Percentiles rank a stretch among this genome's conserved stretches.
Evolutionary conservation across 2,888 invertebrate species (phyloP).

Genomic region (Perizoma affinitatum): DNA sequence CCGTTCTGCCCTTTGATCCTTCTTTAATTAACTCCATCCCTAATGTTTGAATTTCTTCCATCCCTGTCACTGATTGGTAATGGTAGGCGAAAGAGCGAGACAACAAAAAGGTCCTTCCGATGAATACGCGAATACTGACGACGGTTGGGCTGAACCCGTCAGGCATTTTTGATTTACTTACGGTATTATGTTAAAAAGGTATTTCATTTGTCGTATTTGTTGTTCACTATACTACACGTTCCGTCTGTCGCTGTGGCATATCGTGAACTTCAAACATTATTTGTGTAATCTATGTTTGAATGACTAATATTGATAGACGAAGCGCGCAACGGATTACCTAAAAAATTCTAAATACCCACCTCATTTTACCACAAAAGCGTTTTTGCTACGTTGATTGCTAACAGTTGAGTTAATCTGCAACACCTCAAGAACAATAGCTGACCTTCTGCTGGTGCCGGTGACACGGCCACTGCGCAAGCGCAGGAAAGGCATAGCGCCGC

Average conservation of each 20-base stretch:
- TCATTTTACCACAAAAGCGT: too few relatives aligned
- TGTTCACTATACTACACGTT: too few relatives aligned
- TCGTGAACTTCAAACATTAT: too few relatives aligned
- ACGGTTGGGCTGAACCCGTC: slow-evolving; percentile 15
- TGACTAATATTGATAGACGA: too few relatives aligned
- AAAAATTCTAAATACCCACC: too few relatives aligned
- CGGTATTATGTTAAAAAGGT: neutral
- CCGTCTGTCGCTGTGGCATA: neutral
- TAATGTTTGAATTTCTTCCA: slow-evolving; percentile 15
- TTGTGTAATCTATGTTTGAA: too few relatives aligned
- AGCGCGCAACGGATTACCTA: too few relatives aligned
- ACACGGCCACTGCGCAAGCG: slow-evolving; percentile 24
- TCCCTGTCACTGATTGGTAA: slow-evolving; percentile 26
- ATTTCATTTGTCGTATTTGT: neutral
- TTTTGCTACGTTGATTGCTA: slow-evolving; percentile 6
- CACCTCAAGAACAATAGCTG: slow-evolving; percentile 22
- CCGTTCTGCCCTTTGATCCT: slow-evolving; percentile 34
- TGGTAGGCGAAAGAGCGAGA: slow-evolving; percentile 29
- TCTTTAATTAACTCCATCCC: slow-evolving; percentile 38
- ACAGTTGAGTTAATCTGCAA: slow-evolving; percentile 18
- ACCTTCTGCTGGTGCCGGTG: slow-evolving; percentile 20
- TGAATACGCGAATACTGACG: slow-evolving; percentile 28
- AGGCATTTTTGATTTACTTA: slow-evolving; percentile 20
- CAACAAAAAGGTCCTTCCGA: slow-evolving; percentile 30
- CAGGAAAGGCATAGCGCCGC: slow-evolving; percentile 10